phyloP scores from a whole-genome alignment of 2,888 invertebrate species.

The Cinara cedri region DNA sequence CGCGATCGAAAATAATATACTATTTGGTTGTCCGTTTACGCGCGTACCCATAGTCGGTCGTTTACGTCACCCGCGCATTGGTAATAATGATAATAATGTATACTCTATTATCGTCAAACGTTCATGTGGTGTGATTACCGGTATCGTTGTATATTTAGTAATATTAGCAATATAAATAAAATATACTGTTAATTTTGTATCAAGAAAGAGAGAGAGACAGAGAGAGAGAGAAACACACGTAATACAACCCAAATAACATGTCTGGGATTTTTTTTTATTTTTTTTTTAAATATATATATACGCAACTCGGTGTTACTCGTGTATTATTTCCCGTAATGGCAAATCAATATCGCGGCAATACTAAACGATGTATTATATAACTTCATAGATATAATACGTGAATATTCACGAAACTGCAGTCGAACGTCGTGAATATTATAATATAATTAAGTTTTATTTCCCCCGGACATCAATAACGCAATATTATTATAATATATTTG shows the following conservation, averaged over 20 bases:
- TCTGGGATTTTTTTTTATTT: background rate
- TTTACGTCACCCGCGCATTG: slow-evolving; percentile 28
- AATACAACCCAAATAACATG: background rate
- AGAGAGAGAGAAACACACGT: background rate
- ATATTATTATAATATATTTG: too few relatives aligned
- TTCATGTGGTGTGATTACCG: background rate
- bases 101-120: background rate
- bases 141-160: background rate
- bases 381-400: too few relatives aligned
- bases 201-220: too few relatives aligned
- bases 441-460: background rate
- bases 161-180: background rate
- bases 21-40: background rate
- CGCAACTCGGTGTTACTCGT: background rate
- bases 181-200: too few relatives aligned
- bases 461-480: too few relatives aligned
- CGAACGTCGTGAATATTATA: too few relatives aligned
- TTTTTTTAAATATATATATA: background rate
- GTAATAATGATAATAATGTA: slow-evolving; percentile 23
- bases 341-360: slow-evolving; percentile 18
- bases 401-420: background rate
- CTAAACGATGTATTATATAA: too few relatives aligned
- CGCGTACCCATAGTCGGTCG: background rate
- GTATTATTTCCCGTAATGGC: slow-evolving; percentile 30
- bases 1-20: background rate